A percentile compares a stretch with the other conserved stretches of the same genome.
phyloP scores from a whole-genome alignment of 2,113 vertebrate species.

The Delphinapterus leucas region DNA sequence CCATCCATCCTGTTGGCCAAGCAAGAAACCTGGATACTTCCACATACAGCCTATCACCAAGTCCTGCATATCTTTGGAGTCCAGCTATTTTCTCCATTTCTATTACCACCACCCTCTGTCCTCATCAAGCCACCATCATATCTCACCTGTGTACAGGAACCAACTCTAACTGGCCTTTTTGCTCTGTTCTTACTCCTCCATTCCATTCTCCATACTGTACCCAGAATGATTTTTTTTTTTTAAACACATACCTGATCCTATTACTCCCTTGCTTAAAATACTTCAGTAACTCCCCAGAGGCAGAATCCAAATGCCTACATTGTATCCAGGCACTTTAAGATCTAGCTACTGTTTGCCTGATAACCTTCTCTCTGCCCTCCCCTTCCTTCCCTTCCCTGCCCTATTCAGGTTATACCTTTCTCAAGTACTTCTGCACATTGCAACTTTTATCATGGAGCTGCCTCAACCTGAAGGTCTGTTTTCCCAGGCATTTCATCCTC shows the following conservation, averaged over 20 bases:
- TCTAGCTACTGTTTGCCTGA: neutral
- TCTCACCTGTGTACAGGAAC: neutral
- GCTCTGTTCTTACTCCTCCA: neutral
- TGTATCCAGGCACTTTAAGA: neutral
- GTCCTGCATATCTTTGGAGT: neutral
- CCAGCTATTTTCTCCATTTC: neutral
- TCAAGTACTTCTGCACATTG: neutral
- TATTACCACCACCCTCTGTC: neutral
- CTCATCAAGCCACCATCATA: neutral
- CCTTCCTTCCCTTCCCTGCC: neutral
- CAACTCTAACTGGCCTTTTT: neutral
- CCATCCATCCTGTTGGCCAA: neutral
- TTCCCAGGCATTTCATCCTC: neutral
- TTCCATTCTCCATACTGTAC: neutral
- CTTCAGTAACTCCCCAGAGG: neutral
- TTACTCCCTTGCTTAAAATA: slow-evolving; percentile 18
- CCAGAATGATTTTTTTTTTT: neutral
- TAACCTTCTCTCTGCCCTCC: neutral
- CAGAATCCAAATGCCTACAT: neutral
- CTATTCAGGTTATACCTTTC: neutral
- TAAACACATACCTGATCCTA: neutral
- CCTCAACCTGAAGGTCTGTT: neutral
- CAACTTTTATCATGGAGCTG: neutral
- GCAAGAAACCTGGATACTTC: neutral
- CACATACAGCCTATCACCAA: neutral